Conservation (phyloP, 2,113 vertebrate species). For the Phoxinus phoxinus region DNA sequence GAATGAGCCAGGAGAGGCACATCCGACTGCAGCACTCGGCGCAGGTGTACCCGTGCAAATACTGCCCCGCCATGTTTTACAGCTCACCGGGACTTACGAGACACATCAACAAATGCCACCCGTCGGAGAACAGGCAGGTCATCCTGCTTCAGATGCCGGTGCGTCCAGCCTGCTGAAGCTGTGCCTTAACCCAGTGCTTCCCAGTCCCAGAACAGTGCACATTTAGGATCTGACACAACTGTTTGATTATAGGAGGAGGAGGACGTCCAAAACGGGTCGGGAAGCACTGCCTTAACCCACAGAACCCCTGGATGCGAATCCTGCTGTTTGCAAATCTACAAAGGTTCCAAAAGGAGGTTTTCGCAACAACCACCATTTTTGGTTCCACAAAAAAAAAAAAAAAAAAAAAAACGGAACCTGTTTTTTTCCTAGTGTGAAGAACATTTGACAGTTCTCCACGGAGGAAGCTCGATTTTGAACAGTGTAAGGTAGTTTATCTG, state of each 20-base stretch:
- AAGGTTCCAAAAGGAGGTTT: background rate
- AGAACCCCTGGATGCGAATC: background rate
- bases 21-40: constrained; percentile 87
- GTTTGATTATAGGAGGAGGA: too few species aligned
- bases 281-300: constrained; percentile 45
- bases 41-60: constrained; percentile 90
- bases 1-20: constrained; percentile 87
- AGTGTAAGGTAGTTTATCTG: constrained; percentile 8
- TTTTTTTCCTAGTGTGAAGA: too few species aligned
- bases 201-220: background rate
- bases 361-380: background rate
- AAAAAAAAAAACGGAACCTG: too few species aligned
- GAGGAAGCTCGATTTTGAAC: background rate
- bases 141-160: constrained; percentile 92
- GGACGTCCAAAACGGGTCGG: background rate
- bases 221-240: too few species aligned
- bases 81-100: constrained; percentile 92
- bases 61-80: constrained; percentile 92
- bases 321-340: background rate
- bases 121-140: constrained; percentile 92
- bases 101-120: constrained; percentile 96
- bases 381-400: too few species aligned
- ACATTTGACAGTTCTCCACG: too few species aligned
- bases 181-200: constrained; percentile 56
- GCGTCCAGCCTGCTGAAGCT: constrained; percentile 86